Percentiles rank a stretch among this genome's conserved stretches.
Conservation (phyloP, 2,797 vertebrate species). For the Coregonus suidteri region DNA sequence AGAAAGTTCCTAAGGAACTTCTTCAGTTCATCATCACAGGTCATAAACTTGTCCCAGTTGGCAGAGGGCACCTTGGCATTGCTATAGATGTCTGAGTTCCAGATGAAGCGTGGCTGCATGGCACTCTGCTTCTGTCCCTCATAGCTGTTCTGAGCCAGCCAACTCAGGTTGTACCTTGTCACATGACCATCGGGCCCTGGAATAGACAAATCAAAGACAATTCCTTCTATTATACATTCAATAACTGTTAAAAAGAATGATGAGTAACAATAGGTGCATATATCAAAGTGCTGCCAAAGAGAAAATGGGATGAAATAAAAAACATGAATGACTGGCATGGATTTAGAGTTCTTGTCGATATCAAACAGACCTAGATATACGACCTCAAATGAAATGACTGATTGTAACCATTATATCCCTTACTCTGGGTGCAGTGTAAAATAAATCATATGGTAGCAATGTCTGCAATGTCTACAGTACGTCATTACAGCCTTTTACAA, state of each 20-base stretch:
- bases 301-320: not conserved
- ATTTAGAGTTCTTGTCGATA: not conserved
- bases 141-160: conserved; percentile 88
- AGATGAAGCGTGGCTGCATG: conserved; percentile 83
- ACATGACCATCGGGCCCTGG: conserved; percentile 88
- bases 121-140: conserved; percentile 79
- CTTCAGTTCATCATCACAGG: conserved; percentile 82
- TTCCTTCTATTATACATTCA: not conserved
- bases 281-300: not conserved
- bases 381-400: not conserved
- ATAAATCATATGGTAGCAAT: not conserved
- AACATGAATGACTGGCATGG: not conserved
- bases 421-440: not conserved
- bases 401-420: not conserved
- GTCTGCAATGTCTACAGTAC: not conserved
- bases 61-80: conserved; percentile 72
- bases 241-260: not conserved
- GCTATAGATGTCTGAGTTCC: conserved; percentile 84
- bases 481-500: conserved; percentile 8
- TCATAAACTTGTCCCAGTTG: conserved; percentile 82
- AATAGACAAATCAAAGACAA: conserved; percentile 7
- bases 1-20: conserved; percentile 85
- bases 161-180: conserved; percentile 82
- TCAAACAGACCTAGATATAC: not conserved
- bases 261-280: not conserved